Evolutionary conservation across 2,797 vertebrate genomes (phyloP), one percentile per base, ranked within the genome.

Genomic region (Hyperoplus immaculatus): DNA sequence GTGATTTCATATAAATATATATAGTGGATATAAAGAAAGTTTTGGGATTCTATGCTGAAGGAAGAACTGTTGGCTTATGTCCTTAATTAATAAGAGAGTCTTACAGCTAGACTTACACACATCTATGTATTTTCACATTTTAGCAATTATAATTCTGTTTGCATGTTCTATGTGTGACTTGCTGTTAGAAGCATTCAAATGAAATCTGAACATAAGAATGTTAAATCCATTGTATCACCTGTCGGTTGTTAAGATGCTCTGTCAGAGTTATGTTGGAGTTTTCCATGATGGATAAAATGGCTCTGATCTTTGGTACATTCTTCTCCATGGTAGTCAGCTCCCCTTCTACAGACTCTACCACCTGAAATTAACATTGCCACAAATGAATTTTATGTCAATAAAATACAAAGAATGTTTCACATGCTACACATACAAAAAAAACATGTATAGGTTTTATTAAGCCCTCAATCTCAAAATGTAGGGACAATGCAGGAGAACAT

Each of bases 281-380:
- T 61, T 97, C 96, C 78, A 95, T 86, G 18, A 96, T 96, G 46
- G 95, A 95, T 54, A 99, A 88, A 82, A 98, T 97, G 1, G 90
- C 89, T 92, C 88, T 94, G 86, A 99, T 97, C 91, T 97, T 97
- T 1, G 87, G 87, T 58, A 96, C 42, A 8, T 96, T 96, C 77
- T 95, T 97, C 88, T 98, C 97, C 85, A 97, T 95, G 0, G 70
- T 88, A 82, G 96, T 98, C 13, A 99, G 86, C 67, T 98, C 97
- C 6, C 88, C 86, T 91, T 99, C 98, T 56, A 97, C 94, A 54
- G 93, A 92, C 80, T 95, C 95, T 86, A 98, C 88, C 77, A 96
- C 95, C 98, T 99, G 77, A 55, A 62, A 69, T 29, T 14, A 10
- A 83, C 11, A 82, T 29, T 0, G 0, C 1, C 45, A 67, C 6